phyloP scores from a whole-genome alignment of 2,888 invertebrate genomes.

The Cloeon dipterum region DNA sequence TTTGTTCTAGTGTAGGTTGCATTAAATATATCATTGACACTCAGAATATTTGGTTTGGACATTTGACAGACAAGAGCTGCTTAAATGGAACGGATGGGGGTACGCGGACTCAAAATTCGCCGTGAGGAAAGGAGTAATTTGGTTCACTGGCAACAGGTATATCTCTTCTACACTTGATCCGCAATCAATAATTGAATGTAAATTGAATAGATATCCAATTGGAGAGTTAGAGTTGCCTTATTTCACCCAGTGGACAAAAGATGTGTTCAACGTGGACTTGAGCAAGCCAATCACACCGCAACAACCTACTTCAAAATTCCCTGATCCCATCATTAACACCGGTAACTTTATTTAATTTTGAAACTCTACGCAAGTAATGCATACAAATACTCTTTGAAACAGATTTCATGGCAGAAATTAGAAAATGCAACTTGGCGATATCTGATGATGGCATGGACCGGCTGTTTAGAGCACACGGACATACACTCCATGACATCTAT shows the following conservation, averaged over 20 bases:
- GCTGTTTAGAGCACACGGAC: slow-evolving; percentile 74
- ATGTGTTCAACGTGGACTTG: slow-evolving; percentile 43
- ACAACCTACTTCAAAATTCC: no score
- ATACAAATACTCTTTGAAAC: slow-evolving; percentile 7
- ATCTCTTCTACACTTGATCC: no score
- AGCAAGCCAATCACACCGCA: slow-evolving; percentile 20
- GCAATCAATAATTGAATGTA: not conserved
- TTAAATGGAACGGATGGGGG: slow-evolving; percentile 99
- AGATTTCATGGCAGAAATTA: slow-evolving; percentile 32
- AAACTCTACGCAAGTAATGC: not conserved
- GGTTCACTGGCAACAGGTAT: slow-evolving; percentile 71
- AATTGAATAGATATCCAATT: slow-evolving; percentile 45
- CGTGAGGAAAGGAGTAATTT: slow-evolving; percentile 35
- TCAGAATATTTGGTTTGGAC: no score
- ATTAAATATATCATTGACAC: no score
- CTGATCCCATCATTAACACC: slow-evolving; percentile 35
- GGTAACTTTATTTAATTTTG: slow-evolving; percentile 12
- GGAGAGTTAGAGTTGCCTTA: slow-evolving; percentile 48
- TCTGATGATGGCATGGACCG: slow-evolving; percentile 63
- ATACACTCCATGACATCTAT: slow-evolving; percentile 76
- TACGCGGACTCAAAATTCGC: slow-evolving; percentile 83
- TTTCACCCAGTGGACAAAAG: slow-evolving; percentile 57
- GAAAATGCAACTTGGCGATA: slow-evolving; percentile 26
- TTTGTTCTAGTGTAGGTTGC: no score
- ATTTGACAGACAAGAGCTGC: slow-evolving; percentile 56